Percentiles rank a stretch among this genome's conserved stretches.
These are phyloP conservation scores for Horisme vitalbata DNA, from an alignment of 2,888 invertebrate species.

Conservation along the genomic window DNA sequence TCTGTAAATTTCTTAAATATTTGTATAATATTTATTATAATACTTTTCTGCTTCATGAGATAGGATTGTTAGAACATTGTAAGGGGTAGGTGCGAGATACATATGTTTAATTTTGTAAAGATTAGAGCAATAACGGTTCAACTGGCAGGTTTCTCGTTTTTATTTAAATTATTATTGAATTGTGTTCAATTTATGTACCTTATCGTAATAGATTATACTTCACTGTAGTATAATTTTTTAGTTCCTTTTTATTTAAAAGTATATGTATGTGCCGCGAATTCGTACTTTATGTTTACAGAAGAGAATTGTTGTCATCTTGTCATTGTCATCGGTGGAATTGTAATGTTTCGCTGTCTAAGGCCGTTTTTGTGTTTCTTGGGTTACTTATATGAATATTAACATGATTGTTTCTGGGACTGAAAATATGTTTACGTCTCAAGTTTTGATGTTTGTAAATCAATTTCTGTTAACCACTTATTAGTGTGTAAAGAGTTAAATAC, in stretches of 20 bases:
- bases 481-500: constrained; percentile 20
- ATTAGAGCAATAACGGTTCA: constrained; percentile 59
- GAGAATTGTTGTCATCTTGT: constrained; percentile 22
- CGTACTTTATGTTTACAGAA: constrained; percentile 24
- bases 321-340: constrained; percentile 16
- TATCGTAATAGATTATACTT: constrained; percentile 47
- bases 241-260: constrained; percentile 43
- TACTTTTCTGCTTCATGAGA: constrained; percentile 81
- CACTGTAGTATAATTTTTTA: constrained; percentile 48
- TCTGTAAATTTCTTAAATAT: constrained; percentile 67
- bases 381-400: constrained; percentile 14
- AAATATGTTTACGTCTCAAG: constrained; percentile 24
- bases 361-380: constrained; percentile 30
- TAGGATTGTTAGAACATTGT: constrained; percentile 73
- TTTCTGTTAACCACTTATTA: constrained; percentile 16
- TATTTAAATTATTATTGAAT: constrained; percentile 43
- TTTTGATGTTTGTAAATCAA: constrained; percentile 23
- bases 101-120: constrained; percentile 56
- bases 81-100: constrained; percentile 73
- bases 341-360: constrained; percentile 22
- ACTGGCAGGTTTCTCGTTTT: constrained; percentile 66
- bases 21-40: constrained; percentile 65
- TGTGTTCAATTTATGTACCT: constrained; percentile 60
- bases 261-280: constrained; percentile 39
- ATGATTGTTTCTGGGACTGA: constrained; percentile 15